Percentiles rank a stretch among this genome's conserved stretches.
These are phyloP conservation scores for Lithophane socia DNA, from an alignment of 2,888 invertebrate species.

Conservation along the genomic window DNA sequence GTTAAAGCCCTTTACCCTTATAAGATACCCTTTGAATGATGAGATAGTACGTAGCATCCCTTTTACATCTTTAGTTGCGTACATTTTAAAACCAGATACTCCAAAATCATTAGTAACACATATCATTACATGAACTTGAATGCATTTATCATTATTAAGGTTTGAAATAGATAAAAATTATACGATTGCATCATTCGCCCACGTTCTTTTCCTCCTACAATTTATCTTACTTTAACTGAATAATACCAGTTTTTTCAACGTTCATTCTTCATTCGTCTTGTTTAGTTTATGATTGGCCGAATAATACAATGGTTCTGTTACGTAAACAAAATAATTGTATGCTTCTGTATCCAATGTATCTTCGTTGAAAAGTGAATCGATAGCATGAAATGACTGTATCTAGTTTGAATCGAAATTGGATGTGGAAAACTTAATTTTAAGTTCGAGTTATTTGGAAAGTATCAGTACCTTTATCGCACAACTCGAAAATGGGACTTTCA, in stretches of 20 bases:
- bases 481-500: conserved; percentile 47
- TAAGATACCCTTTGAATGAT: conserved; percentile 9
- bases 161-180: conserved; percentile 60
- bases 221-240: conserved; percentile 63
- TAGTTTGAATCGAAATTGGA: conserved; percentile 23
- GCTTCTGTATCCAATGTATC: conserved; percentile 16
- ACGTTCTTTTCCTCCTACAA: conserved; percentile 49
- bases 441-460: conserved; percentile 28
- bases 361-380: conserved; percentile 30
- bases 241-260: conserved; percentile 56
- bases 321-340: conserved; percentile 27
- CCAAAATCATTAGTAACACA: conserved; percentile 34
- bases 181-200: conserved; percentile 59
- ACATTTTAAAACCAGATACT: conserved; percentile 15
- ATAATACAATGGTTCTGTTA: conserved; percentile 43
- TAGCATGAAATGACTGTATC: conserved; percentile 31
- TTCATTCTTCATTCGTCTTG: conserved; percentile 52
- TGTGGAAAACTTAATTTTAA: conserved; percentile 13
- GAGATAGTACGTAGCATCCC: not conserved
- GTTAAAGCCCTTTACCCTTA: too few relatives aligned
- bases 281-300: conserved; percentile 43
- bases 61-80: not conserved
- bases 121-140: conserved; percentile 26
- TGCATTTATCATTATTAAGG: conserved; percentile 63
- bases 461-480: conserved; percentile 16